Base-by-base conservation (phyloP, 1,140 invertebrate species). In the Phthorimaea operculella region DNA sequence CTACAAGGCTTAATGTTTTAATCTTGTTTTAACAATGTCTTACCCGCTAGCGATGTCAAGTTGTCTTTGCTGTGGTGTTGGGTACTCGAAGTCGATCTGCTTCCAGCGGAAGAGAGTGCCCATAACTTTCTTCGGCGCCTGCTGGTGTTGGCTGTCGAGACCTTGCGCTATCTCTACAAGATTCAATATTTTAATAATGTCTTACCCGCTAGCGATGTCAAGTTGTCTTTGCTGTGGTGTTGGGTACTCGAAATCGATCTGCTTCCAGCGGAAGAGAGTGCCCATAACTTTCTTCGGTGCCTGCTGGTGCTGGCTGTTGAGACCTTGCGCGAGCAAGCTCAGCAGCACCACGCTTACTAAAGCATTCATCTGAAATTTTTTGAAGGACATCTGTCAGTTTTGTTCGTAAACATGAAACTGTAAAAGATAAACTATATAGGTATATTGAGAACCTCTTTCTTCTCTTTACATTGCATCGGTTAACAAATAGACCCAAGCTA, bases 241-340 rank as follows among this genome's bases (percentile, higher is more conserved):
- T 0, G 74, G 74, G 60, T 71, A 86, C 33, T 63, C 73, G 49
- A 76, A 85, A 47, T 84, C 84, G 8, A 86, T 81, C 62, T 84
- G 74, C 55, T 83, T 86, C 82, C 84, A 86, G 62, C 82, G 63
- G 47, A 79, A 86, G 44, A 86, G 54, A 50, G 80, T 85, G 17
- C 44, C 44, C 44, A 47, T 47, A 3, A 47, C 16, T 14, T 47
- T 47, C 33, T n/a, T 18, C 8, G 8, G n/a, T 1, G n/a, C 36
- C 10, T 10, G n/a, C 3, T 10, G n/a, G 1, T 39, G 36, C n/a
- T 10, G n/a, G n/a, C 10, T 39, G 10, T 4, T 9, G 10, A 39
- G 36, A 39, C 36, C 10, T 39, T 3, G 36, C 36, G 36, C 36
- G 10, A 39, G n/a, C 36, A 39, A 10, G n/a, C 36, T 39, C n/a